A percentile compares a stretch with the other conserved stretches of the same genome.
Evolutionary conservation across 2,797 vertebrate species (phyloP).

Genomic region (Sebastolobus altivelis): DNA sequence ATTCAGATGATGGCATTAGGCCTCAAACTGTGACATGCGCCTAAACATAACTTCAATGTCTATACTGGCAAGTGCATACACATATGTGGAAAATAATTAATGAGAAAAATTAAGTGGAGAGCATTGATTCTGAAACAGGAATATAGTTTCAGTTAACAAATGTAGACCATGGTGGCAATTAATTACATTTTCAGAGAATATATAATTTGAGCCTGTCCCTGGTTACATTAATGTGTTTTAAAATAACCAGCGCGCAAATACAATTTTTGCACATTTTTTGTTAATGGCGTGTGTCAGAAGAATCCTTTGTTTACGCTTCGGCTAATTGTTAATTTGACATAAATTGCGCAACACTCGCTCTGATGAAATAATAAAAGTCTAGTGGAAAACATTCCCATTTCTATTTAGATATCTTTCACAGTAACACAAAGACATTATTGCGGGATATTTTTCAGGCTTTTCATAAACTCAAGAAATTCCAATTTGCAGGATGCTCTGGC

Average conservation of each 20-base stretch:
- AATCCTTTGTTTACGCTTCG: neutral
- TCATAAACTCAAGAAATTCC: neutral
- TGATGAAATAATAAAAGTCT: neutral
- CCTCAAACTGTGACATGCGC: slow-evolving; percentile 49
- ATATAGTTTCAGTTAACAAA: neutral
- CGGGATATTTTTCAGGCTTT: neutral
- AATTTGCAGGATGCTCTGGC: neutral
- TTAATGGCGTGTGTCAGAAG: neutral
- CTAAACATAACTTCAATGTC: slow-evolving; percentile 5
- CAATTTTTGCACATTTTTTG: neutral
- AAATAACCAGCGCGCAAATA: neutral
- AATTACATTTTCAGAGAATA: neutral
- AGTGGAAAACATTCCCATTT: slow-evolving; percentile 1
- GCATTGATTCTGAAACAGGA: neutral
- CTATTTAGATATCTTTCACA: neutral
- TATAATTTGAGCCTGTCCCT: neutral
- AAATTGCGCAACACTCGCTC: neutral
- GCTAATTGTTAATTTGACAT: neutral
- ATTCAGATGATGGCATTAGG: slow-evolving; percentile 5
- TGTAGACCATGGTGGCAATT: neutral
- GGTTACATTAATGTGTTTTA: neutral
- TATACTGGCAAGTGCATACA: slow-evolving; percentile 24
- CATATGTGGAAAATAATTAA: slow-evolving; percentile 12
- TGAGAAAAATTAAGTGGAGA: neutral
- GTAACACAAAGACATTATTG: neutral